Base-by-base conservation (phyloP, 2,113 vertebrate species). In the Zosterops hypoxanthus region DNA sequence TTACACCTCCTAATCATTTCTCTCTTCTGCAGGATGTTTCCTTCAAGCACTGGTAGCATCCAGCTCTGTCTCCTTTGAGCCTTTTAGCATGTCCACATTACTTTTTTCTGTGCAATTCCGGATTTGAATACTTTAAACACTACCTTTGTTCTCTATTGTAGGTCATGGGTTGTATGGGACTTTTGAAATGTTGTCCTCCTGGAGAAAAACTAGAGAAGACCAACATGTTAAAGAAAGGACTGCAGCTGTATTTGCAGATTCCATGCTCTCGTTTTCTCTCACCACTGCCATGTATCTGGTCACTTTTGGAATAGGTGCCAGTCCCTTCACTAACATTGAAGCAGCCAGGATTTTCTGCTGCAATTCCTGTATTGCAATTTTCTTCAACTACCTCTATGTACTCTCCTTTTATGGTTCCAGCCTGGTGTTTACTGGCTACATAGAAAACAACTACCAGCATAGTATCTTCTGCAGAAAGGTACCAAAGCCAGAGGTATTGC, bases 311-410 rank as follows among this genome's bases (percentile, higher is more conserved):
- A 98, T 99, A 97, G 99, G 99, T 71, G 99, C 99, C 97, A 99
- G 99, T 88, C 99, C 99, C 53, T 99, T 99, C 98, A 99, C 99
- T 95, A 99, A 99, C 98, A 99, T 99, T 98, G 99, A 99, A 98
- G 99, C 99, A 36, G 99, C 99, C 94, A 99, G 99, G 65, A 99
- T 99, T 97, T 99, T 99, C 98, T 99, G 99, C 98, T 99, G 98
- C 96, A 99, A 98, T 92, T 99, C 99, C 94, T 99, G 99, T 96
- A 98, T 99, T 90, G 98, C 99, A 81, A 98, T 99, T 94, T 97
- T 99, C 96, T 99, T 99, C 97, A 99, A 99, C 98, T 99, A 99
- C 97, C 98, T 99, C 98, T 99, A 99, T 98, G 98, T 99, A 98
- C 97, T 99, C 95, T 99, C 99, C 91, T 99, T 99, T 98, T 99